Base-by-base conservation (phyloP, 1,140 invertebrate genomes). In the Heliconius hermathena region DNA sequence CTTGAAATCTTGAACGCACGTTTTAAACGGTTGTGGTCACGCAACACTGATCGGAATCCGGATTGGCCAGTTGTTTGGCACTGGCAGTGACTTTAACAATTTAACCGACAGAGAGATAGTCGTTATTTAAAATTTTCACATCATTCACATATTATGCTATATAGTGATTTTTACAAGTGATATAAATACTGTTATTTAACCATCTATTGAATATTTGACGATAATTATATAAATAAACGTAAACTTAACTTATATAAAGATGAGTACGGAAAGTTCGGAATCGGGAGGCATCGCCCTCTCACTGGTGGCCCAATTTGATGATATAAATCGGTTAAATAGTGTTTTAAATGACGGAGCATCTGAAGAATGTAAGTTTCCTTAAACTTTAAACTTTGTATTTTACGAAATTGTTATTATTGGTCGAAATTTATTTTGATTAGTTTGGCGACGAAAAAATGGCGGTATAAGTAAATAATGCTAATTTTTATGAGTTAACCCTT, bases 321-420 rank as follows among this genome's bases (percentile, higher is more conserved):
- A 97, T 93, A 91, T 97, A 79, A 95, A 96, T 85, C 95, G 96
- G 80, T 96, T 96, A 85, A 96, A 96, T 79, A 95, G 95, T 83
- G 95, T 96, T 73, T 90, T 97, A 18, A 95, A 96, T 76, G 96
- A 96, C 84, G 96, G 96, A 82, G 95, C 95, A 1, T 95, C 96
- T 33, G 96, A 97, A 92, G 96, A 96, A 95, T 96, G 96, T 97
- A 88, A 90, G 93, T 90, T 83, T 72, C n/a, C 9, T 29, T 29
- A 26, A 29, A 66, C 11, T 66, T 13, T 66, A 20, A 20, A 20
- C 5, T 52, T 20, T 20, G 0, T 52, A 20, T 18, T 20, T 52
- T 20, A 20, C 49, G 49, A 20, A 20, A 52, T 26, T 26, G 29
- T 66, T 26, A 29, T 29, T 26, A 29, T 29, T 26, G 6, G 11